Evolutionary conservation across 2,797 vertebrate species (phyloP).

Genomic region (Muraenolepis orangiensis): DNA sequence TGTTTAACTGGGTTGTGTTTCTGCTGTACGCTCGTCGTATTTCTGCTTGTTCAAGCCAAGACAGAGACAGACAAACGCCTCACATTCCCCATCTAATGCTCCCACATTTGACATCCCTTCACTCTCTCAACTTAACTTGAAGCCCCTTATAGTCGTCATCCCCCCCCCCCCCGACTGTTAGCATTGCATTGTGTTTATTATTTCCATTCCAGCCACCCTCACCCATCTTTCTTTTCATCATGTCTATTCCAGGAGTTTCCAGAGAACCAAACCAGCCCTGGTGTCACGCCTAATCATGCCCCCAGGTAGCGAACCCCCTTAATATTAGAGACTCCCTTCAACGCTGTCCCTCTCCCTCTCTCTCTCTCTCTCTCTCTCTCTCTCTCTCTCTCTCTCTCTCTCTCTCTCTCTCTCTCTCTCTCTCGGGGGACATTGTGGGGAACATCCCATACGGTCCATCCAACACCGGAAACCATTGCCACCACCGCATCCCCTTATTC

Average conservation of each 20-base stretch:
- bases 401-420: not conserved
- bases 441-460: conserved; percentile 62
- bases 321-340: conserved; percentile 73
- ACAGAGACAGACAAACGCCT: not conserved
- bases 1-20: not conserved
- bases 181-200: conserved; percentile 73
- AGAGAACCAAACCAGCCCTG: conserved; percentile 80
- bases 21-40: not conserved
- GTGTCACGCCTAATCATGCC: conserved; percentile 82
- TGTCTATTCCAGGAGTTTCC: conserved; percentile 87
- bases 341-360: conserved; percentile 68
- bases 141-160: conserved; percentile 15
- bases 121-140: not conserved
- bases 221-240: conserved; percentile 81
- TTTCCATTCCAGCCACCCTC: conserved; percentile 76
- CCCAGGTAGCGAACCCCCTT: conserved; percentile 83
- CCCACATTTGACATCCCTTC: not conserved
- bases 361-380: not conserved
- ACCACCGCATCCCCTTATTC: conserved; percentile 37
- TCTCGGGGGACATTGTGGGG: conserved; percentile 56
- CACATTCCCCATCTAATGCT: not conserved
- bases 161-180: conserved; percentile 28
- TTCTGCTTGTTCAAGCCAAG: not conserved
- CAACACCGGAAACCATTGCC: conserved; percentile 53
- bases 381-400: conserved; percentile 65